phyloP scores from a whole-genome alignment of 2,797 vertebrate genomes.

The Coluber constrictor region DNA sequence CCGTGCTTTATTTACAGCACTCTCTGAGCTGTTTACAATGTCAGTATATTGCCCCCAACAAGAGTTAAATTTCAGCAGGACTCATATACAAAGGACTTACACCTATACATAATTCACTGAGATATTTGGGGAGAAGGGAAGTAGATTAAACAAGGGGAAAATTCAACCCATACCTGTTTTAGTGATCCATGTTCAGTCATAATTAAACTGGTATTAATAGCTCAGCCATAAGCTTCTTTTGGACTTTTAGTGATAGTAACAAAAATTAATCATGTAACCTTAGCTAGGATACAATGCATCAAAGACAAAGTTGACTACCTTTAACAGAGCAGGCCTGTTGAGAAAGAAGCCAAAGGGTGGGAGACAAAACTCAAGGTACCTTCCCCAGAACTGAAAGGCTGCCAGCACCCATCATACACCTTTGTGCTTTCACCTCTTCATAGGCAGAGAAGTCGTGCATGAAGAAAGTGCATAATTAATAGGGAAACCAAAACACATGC shows the following conservation, averaged over 20 bases:
- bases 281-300: neutral
- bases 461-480: constrained; percentile 25
- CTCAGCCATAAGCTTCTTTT: neutral
- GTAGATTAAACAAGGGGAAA: neutral
- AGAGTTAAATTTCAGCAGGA: neutral
- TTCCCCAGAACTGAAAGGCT: neutral
- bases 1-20: neutral
- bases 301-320: neutral
- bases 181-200: neutral
- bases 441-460: constrained; percentile 9
- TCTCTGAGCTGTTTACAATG: neutral
- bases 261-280: neutral
- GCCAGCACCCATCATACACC: constrained; percentile 2
- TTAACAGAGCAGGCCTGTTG: neutral
- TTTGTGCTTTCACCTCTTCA: neutral
- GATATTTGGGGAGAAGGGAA: neutral
- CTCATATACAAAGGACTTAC: neutral
- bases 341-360: neutral
- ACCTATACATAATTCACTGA: neutral
- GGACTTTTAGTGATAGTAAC: neutral
- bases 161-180: neutral
- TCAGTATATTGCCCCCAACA: neutral
- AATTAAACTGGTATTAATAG: neutral
- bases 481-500: neutral
- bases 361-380: neutral